phyloP scores from a whole-genome alignment of 2,113 vertebrate species.

The Laticauda colubrina region DNA sequence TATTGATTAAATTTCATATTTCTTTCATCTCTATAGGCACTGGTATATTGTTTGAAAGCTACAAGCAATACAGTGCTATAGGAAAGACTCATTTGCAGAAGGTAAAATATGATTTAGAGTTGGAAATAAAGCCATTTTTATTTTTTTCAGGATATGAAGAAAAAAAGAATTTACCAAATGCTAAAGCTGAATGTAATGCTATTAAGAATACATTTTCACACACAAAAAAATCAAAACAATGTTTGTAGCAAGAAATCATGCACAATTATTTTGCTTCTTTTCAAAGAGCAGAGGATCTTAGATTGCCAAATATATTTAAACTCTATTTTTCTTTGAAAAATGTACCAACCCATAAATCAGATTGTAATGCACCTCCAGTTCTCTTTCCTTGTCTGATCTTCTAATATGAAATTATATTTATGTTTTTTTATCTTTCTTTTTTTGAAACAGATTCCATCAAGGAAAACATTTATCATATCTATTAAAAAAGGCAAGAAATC shows the following conservation, averaged over 20 bases:
- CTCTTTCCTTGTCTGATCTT: not conserved
- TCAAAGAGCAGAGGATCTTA: not conserved
- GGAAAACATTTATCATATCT: slow-evolving; percentile 18
- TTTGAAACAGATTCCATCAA: not conserved
- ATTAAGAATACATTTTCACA: not conserved
- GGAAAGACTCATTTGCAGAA: not conserved
- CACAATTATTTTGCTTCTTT: not conserved
- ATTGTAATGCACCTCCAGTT: not conserved
- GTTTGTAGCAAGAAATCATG: not conserved
- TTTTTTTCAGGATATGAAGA: not conserved
- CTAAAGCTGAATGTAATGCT: not conserved
- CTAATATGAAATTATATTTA: not conserved
- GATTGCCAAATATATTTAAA: not conserved
- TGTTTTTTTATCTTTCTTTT: slow-evolving; percentile 24
- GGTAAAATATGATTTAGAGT: slow-evolving; percentile 30
- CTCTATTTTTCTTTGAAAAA: not conserved
- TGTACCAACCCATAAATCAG: not conserved
- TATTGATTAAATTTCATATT: not conserved
- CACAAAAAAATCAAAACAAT: not conserved
- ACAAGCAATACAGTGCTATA: slow-evolving; percentile 9
- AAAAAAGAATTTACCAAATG: not conserved
- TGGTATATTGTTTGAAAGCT: slow-evolving; percentile 16
- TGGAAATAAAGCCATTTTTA: slow-evolving; percentile 5
- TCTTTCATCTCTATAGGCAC: slow-evolving; percentile 26
- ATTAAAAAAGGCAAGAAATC: slow-evolving; percentile 17